Percentiles rank a stretch among this genome's conserved stretches.
phyloP scores from a whole-genome alignment of 2,888 invertebrate species.

The Cylindroiulus punctatus region DNA sequence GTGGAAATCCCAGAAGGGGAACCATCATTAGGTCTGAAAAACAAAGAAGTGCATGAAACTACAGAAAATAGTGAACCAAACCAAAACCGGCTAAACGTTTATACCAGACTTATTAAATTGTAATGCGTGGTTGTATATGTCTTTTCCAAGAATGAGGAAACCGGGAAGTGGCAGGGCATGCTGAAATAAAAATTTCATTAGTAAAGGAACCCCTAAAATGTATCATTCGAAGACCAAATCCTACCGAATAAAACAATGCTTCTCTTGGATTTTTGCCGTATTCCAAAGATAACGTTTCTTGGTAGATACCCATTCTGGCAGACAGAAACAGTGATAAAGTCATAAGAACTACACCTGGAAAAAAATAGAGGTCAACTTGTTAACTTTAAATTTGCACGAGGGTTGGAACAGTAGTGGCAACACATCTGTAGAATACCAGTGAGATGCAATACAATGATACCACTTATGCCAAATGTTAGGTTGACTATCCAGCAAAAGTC shows the following conservation, averaged over 20 bases:
- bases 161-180: constrained; percentile 69
- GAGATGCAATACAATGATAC: too few relatives aligned
- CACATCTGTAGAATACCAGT: too few relatives aligned
- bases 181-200: constrained; percentile 15
- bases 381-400: too few relatives aligned
- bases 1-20: constrained; percentile 60
- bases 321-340: constrained; percentile 57
- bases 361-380: too few relatives aligned
- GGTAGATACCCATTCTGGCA: constrained; percentile 58
- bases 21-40: constrained; percentile 50
- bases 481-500: too few relatives aligned
- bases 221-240: neutral
- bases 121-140: constrained; percentile 65
- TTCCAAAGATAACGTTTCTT: constrained; percentile 55
- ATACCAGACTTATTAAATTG: constrained; percentile 64
- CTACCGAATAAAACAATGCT: constrained; percentile 57
- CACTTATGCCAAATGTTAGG: too few relatives aligned
- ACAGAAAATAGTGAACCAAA: neutral
- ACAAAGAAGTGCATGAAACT: neutral
- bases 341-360: constrained; percentile 57
- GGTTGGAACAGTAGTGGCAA: too few relatives aligned
- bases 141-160: constrained; percentile 66
- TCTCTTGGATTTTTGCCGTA: constrained; percentile 57
- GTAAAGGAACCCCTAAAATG: neutral
- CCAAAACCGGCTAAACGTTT: neutral